Percentiles rank a stretch among this genome's conserved stretches.
These are phyloP conservation scores for Lordiphosa collinella DNA, from an alignment of 1,140 invertebrate species.

Conservation along the genomic window DNA sequence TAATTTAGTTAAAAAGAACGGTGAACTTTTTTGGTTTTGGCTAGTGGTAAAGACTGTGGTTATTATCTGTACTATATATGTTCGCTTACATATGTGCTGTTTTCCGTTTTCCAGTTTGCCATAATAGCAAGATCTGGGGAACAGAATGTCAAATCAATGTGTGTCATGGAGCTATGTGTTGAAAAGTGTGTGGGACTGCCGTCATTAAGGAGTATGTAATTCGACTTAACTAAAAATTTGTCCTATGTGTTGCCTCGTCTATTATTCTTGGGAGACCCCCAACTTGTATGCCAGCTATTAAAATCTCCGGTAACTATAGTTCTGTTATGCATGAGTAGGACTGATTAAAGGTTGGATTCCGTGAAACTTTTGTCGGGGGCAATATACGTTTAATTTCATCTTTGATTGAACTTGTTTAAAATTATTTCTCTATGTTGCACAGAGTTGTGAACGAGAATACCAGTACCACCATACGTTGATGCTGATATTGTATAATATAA, in stretches of 20 bases:
- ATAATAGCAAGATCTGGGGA: background rate
- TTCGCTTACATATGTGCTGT: background rate
- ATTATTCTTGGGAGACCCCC: background rate
- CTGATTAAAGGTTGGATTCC: too few species aligned
- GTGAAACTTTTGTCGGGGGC: too few species aligned
- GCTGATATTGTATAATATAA: too few species aligned
- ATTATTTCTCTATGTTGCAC: too few species aligned
- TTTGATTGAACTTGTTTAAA: too few species aligned
- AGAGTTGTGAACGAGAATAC: too few species aligned
- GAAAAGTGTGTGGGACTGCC: background rate
- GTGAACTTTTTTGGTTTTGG: too few species aligned
- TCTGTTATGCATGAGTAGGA: too few species aligned
- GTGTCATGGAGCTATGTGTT: background rate
- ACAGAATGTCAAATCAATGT: background rate
- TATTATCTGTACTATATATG: background rate
- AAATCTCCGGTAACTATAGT: background rate
- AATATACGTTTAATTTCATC: too few species aligned
- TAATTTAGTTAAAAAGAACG: background rate
- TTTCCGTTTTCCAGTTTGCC: background rate
- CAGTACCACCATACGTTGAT: too few species aligned
- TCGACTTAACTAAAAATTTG: background rate
- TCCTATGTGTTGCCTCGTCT: background rate
- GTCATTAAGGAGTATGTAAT: constrained; percentile 1
- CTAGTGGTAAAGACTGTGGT: too few species aligned
- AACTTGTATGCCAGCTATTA: background rate